Evolutionary conservation across 1,140 invertebrate genomes (phyloP), one percentile per base, ranked within the genome.

Genomic region (Neuroterus valhalla): DNA sequence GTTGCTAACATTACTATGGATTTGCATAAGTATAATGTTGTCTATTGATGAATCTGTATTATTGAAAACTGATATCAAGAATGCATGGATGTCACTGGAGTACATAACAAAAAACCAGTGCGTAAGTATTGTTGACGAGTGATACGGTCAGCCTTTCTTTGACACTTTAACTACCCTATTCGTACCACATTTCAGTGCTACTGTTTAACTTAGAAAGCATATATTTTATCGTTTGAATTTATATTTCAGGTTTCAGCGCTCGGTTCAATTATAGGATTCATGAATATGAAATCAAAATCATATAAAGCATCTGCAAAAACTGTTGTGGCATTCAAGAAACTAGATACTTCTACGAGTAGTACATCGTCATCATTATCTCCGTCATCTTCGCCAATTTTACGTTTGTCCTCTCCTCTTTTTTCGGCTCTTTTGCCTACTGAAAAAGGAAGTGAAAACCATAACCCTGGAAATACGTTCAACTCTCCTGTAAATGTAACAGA

Each of bases 1-100:
- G 48, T 78, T 89, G 15, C 68, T 86, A 38, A 71, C 82, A 68
- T 42, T 87, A 76, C 76, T 89, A 66, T 89, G 88, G 89, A 74
- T 86, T 8, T 84, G 78, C 42, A 75, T 88, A 8, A 84, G 78
- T 52, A 19, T 67, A 68, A 67, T 88, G 12, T 74, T 79, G 66
- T 70, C 72, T 10, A 66, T 82, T 23, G 79, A 79, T 55, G 75
- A 86, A 70, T 69, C 78, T 44, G 71, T 76, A 72, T 76, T 88
- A 38, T 71, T 87, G 1, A 72, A 77, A 62, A 66, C 78, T n/a
- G 76, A 78, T 76, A 52, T 83, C 10, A 70, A 75, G 38, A 78
- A 76, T 76, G 15, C 71, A 19, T 88, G 77, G 78, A 55, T 84
- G 48, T 50, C 71, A 19, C 31, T 83, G 6, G 78, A 86, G 48